Evolutionary conservation across 2,113 vertebrate genomes (phyloP).

Genomic region (Sinocyclocheilus grahami): DNA sequence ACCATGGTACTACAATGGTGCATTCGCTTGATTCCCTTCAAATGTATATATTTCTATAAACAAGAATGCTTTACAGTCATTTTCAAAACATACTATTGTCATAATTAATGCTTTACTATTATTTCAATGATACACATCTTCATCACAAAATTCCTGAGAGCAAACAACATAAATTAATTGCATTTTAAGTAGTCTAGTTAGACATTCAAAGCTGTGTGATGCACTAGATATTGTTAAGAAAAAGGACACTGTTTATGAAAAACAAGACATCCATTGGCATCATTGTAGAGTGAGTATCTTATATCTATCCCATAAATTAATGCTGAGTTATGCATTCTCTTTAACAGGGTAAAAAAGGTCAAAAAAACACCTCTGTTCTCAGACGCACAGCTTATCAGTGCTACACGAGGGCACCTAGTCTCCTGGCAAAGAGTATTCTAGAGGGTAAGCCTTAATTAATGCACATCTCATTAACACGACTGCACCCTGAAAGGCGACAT

Average conservation of each 20-base stretch:
- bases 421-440: slow-evolving; percentile 73
- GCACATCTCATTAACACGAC: slow-evolving; percentile 55
- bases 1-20: background rate
- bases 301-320: background rate
- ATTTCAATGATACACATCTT: background rate
- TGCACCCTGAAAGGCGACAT: slow-evolving; percentile 29
- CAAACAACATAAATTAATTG: background rate
- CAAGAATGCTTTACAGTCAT: background rate
- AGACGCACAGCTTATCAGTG: slow-evolving; percentile 72
- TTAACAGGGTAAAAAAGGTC: slow-evolving; percentile 73
- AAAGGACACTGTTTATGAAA: background rate
- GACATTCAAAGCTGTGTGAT: background rate
- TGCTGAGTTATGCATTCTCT: slow-evolving; percentile 58
- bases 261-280: background rate
- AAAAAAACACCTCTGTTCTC: slow-evolving; percentile 64
- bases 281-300: background rate
- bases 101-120: background rate
- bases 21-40: background rate
- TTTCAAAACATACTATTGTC: background rate
- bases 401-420: slow-evolving; percentile 66
- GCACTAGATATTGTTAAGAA: background rate
- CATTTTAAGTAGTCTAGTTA: background rate
- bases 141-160: background rate
- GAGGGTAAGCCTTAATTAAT: slow-evolving; percentile 73
- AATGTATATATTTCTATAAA: background rate